Base-by-base conservation (phyloP, 2,113 vertebrate genomes). In the Podiceps cristatus region DNA sequence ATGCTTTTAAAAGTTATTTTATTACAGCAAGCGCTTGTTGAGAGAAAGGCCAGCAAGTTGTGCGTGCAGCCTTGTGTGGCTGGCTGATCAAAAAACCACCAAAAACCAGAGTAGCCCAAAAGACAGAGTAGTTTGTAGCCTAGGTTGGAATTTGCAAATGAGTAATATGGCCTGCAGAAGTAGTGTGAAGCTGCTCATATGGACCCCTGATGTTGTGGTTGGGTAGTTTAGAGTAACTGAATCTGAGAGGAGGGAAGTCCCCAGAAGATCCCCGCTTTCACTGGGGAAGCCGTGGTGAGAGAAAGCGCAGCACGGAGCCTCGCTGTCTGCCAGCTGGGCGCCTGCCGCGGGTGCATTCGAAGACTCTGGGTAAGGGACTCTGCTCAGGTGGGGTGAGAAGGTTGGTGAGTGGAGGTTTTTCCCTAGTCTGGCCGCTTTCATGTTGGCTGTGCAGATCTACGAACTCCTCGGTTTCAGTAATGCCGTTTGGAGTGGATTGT, bases 171-270 rank as follows among this genome's bases (percentile, higher is more conserved):
- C 60, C 73, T 47, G 23, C 7, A 33, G 4, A 27, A 78, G 60
- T 14, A 37, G 37, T 0, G 2, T 16, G 53, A 53, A 62, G 78
- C 88, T 73, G 58, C 74, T 85, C 3, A 47, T 27, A 3, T 1
- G 13, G 40, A 23, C 33, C 84, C 62, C n/a, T 9, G 31, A 37
- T 2, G 7, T 68, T 2, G 0, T 12, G 66, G 47, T 49, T 63
- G 85, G 50, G 42, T 17, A 1, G 55, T 45, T 77, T 4, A 50
- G 63, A 79, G 71, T 25, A 56, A 64, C 64, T 55, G 53, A 59
- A 17, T 78, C 28, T 55, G 77, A 50, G 84, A 71, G 90, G 27
- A 95, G 97, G 90, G 95, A 76, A 92, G 35, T 96, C 92, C 96
- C 91, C 95, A 66, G 7, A n/a, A 86, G 88, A 79, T 95, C 86